phyloP scores from a whole-genome alignment of 2,888 invertebrate species.

The Trissolcus brochymenae region DNA sequence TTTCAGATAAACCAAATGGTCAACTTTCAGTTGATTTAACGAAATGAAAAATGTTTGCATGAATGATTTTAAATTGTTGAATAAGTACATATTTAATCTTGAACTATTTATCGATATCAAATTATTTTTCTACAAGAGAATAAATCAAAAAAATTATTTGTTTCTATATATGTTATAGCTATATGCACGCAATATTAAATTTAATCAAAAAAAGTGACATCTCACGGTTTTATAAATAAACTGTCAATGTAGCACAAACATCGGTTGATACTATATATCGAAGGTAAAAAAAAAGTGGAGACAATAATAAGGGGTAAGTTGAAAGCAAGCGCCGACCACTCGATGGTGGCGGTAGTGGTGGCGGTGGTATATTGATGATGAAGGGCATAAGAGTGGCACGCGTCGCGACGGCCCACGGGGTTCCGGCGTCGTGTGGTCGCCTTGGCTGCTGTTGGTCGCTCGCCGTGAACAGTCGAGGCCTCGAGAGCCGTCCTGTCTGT shows the following conservation, averaged over 20 bases:
- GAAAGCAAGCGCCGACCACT: slow-evolving; percentile 24
- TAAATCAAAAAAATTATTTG: too few species aligned
- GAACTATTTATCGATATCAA: too few species aligned
- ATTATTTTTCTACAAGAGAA: too few species aligned
- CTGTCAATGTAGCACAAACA: background rate
- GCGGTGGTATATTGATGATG: slow-evolving; percentile 42
- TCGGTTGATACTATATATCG: background rate
- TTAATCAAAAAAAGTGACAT: too few species aligned
- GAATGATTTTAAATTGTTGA: too few species aligned
- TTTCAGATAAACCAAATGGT: too few species aligned
- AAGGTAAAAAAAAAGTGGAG: slow-evolving; percentile 18
- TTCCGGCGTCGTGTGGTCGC: slow-evolving; percentile 51
- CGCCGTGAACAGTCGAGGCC: slow-evolving; percentile 51
- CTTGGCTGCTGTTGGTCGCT: slow-evolving; percentile 44
- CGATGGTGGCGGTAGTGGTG: slow-evolving; percentile 34
- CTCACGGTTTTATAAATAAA: background rate
- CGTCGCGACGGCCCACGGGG: slow-evolving; percentile 51
- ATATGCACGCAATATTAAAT: too few species aligned
- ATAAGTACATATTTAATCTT: too few species aligned
- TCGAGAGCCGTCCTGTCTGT: slow-evolving; percentile 42
- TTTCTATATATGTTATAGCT: too few species aligned
- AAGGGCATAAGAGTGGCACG: slow-evolving; percentile 53
- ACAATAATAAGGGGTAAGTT: slow-evolving; percentile 19
- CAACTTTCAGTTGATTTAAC: too few species aligned
- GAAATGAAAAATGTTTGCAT: too few species aligned